phyloP scores from a whole-genome alignment of 1,140 invertebrate genomes.

The Planococcus citri region DNA sequence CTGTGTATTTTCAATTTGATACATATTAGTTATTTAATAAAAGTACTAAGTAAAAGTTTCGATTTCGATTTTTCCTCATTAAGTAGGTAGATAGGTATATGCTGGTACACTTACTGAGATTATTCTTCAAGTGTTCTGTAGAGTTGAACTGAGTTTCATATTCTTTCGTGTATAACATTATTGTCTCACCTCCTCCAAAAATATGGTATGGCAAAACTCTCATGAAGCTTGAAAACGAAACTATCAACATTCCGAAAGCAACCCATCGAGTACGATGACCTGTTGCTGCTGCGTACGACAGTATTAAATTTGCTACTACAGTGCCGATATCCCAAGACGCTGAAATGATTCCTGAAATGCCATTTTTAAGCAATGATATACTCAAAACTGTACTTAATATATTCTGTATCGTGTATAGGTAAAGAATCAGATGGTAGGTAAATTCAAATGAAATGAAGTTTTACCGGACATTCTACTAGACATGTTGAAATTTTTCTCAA shows the following conservation, averaged over 20 bases:
- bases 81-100: too few relatives aligned
- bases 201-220: conserved; percentile 58
- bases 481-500: conserved; percentile 70
- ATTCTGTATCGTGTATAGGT: too few relatives aligned
- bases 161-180: conserved; percentile 42
- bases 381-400: too few relatives aligned
- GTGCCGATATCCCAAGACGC: conserved; percentile 54
- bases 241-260: conserved; percentile 51
- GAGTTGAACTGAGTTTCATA: too few relatives aligned
- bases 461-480: conserved; percentile 58
- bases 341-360: conserved; percentile 46
- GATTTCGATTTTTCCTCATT: too few relatives aligned
- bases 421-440: too few relatives aligned
- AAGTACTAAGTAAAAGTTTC: too few relatives aligned
- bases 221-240: conserved; percentile 53
- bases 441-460: too few relatives aligned
- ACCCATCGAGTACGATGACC: conserved; percentile 59
- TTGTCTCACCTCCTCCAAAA: conserved; percentile 56
- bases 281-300: conserved; percentile 53
- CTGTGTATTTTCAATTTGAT: background rate
- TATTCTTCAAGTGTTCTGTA: too few relatives aligned
- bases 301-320: conserved; percentile 42
- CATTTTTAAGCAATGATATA: conserved; percentile 10
- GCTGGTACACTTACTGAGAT: too few relatives aligned
- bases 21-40: too few relatives aligned